phyloP scores from a whole-genome alignment of 2,113 vertebrate genomes.

The Porphyrio hochstetteri region DNA sequence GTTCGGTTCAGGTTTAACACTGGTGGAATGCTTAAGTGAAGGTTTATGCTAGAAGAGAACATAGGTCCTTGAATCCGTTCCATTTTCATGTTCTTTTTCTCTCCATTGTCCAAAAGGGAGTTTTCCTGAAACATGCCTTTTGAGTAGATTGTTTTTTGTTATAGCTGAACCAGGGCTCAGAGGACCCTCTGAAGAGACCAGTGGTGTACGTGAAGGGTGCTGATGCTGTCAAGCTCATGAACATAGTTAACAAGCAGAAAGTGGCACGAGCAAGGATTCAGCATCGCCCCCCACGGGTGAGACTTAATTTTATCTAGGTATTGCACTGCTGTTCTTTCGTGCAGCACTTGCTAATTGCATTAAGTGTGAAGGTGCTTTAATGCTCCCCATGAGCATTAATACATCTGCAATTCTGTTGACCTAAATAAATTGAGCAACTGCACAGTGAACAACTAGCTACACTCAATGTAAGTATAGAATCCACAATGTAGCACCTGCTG shows the following conservation, averaged over 20 bases:
- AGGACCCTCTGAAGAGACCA: constrained; percentile 95
- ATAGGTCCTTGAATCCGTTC: neutral
- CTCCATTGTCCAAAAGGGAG: neutral
- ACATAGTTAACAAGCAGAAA: constrained; percentile 99
- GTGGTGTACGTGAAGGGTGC: constrained; percentile 98
- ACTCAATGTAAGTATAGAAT: neutral
- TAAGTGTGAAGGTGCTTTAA: neutral
- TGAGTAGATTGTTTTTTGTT: constrained; percentile 1
- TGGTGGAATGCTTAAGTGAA: neutral
- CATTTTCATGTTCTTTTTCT: neutral
- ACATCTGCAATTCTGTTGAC: neutral
- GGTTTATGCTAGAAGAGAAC: neutral
- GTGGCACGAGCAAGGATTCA: constrained; percentile 96
- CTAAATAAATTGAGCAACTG: neutral
- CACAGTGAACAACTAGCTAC: neutral
- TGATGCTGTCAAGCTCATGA: constrained; percentile 97
- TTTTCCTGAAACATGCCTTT: neutral
- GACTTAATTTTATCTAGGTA: constrained; percentile 24
- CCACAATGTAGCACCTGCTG: neutral
- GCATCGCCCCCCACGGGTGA: constrained; percentile 92
- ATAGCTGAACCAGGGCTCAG: constrained; percentile 91
- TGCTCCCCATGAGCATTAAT: neutral
- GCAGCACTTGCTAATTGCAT: neutral
- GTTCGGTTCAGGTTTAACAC: neutral
- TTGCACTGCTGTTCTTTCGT: neutral